Conservation (phyloP, 2,113 vertebrate species). For the Hippocampus zosterae region DNA sequence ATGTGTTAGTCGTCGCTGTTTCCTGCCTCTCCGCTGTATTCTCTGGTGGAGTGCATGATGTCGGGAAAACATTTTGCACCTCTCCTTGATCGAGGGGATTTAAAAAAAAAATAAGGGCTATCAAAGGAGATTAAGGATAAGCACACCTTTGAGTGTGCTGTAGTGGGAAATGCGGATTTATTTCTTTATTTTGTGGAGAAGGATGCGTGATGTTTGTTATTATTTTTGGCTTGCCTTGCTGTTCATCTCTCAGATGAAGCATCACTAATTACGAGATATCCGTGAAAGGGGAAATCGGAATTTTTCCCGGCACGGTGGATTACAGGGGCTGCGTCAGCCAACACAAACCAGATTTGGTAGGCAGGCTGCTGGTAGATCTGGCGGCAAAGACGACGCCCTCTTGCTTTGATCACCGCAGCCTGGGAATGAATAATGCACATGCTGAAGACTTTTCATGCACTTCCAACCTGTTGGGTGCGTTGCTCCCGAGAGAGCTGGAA, state of each 20-base stretch:
- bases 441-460: conserved; percentile 36
- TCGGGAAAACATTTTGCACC: conserved; percentile 38
- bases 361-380: neutral
- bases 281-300: conserved; percentile 25
- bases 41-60: conserved; percentile 50
- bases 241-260: conserved; percentile 41
- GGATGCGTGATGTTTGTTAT: conserved; percentile 34
- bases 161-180: conserved; percentile 31
- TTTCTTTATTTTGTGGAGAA: neutral
- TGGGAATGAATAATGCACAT: conserved; percentile 48
- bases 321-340: conserved; percentile 19
- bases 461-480: conserved; percentile 47
- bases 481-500: no score
- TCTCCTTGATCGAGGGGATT: conserved; percentile 11
- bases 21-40: conserved; percentile 25
- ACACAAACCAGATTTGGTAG: neutral
- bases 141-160: conserved; percentile 43
- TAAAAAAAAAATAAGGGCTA: conserved; percentile 53
- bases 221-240: conserved; percentile 46
- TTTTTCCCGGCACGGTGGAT: conserved; percentile 30
- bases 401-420: conserved; percentile 40
- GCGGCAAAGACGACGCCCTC: neutral
- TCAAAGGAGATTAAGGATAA: conserved; percentile 64
- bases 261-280: conserved; percentile 35
- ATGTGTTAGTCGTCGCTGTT: conserved; percentile 31